phyloP scores from a whole-genome alignment of 64 coral and sea anemone genomes.

The Pocillopora verrucosa region DNA sequence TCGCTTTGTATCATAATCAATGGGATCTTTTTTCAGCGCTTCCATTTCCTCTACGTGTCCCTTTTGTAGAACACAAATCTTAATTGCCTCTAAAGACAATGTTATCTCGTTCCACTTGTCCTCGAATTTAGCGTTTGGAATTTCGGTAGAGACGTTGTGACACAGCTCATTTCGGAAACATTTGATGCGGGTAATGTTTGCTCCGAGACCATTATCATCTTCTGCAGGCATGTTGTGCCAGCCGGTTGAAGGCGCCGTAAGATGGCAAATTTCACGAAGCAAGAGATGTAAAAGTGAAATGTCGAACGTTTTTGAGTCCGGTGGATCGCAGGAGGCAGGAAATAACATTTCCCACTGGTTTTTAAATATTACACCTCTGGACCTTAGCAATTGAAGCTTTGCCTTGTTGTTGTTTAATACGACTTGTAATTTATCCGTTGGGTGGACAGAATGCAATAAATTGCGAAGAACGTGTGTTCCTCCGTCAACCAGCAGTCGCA shows the following conservation, averaged over 20 bases:
- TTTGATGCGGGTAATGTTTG: constrained; percentile 52
- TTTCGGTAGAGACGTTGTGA: constrained; percentile 23
- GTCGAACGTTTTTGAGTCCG: constrained; percentile 41
- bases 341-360: constrained; percentile 58
- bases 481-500: constrained; percentile 33
- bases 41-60: constrained; percentile 3
- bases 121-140: constrained; percentile 32
- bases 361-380: constrained; percentile 28
- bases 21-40: not conserved
- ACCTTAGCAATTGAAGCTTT: not conserved
- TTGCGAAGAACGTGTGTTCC: constrained; percentile 38
- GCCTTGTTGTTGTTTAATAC: not conserved
- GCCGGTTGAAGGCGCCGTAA: not conserved
- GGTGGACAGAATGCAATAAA: not conserved
- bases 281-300: constrained; percentile 67
- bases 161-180: constrained; percentile 55
- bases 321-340: constrained; percentile 23
- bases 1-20: not conserved
- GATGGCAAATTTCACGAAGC: constrained; percentile 24
- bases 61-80: not conserved
- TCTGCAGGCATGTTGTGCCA: constrained; percentile 57
- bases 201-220: constrained; percentile 15
- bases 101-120: not conserved
- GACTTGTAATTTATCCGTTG: not conserved
- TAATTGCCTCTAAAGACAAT: not conserved